Evolutionary conservation across 1,140 invertebrate genomes (phyloP).

Genomic region (Monochamus saltuarius): DNA sequence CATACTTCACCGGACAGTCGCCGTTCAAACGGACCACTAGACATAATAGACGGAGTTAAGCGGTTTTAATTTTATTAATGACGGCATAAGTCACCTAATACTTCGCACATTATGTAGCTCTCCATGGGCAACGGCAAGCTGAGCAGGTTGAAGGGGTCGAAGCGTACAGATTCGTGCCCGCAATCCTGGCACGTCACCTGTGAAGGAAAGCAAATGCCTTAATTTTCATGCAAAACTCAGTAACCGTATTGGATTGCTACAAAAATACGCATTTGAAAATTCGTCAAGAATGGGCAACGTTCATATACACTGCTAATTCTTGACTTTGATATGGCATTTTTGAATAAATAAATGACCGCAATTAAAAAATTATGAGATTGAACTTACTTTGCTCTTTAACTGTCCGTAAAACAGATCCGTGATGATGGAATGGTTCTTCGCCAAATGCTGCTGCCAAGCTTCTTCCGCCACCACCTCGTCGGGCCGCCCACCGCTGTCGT

Average conservation of each 20-base stretch:
- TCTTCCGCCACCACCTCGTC: constrained; percentile 75
- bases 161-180: constrained; percentile 77
- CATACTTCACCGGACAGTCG: constrained; percentile 78
- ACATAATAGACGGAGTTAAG: constrained; percentile 2
- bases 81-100: constrained; percentile 60
- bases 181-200: constrained; percentile 75
- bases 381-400: constrained; percentile 73
- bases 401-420: constrained; percentile 91
- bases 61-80: constrained; percentile 1
- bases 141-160: constrained; percentile 87
- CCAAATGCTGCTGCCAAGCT: constrained; percentile 81
- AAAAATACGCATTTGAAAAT: too few species aligned
- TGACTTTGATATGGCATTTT: too few species aligned
- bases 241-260: too few species aligned
- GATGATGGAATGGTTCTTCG: constrained; percentile 79
- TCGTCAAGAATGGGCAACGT: too few species aligned
- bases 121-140: constrained; percentile 84
- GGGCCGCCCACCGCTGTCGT: constrained; percentile 75
- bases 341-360: too few species aligned
- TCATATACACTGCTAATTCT: too few species aligned
- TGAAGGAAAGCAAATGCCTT: background rate
- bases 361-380: constrained; percentile 1
- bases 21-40: constrained; percentile 74
- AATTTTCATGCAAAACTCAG: too few species aligned
- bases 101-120: constrained; percentile 71